Conservation (phyloP, 1,140 invertebrate genomes). For the Globodera rostochiensis region DNA sequence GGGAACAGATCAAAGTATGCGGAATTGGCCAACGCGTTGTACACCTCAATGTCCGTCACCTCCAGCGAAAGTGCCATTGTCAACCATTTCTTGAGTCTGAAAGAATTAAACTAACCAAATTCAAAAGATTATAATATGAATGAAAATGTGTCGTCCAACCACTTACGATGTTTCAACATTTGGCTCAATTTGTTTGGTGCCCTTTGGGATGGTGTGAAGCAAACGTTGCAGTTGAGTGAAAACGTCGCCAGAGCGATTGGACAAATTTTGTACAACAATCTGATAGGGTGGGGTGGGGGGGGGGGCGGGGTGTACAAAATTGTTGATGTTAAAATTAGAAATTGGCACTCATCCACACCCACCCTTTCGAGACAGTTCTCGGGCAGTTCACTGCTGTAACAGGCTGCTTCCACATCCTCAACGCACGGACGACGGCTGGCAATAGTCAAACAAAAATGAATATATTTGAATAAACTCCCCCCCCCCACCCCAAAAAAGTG, state of each 20-base stretch:
- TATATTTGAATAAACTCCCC: not conserved
- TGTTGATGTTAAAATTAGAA: too few species aligned
- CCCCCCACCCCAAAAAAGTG: too few species aligned
- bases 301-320: not conserved
- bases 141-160: not conserved
- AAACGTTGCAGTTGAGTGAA: conserved; percentile 30
- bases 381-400: not conserved
- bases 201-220: conserved; percentile 23
- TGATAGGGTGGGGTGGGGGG: conserved; percentile 23
- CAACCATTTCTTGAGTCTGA: conserved; percentile 30
- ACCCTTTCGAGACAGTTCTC: conserved; percentile 27
- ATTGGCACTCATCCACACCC: not conserved
- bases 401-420: conserved; percentile 39
- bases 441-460: not conserved
- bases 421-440: conserved; percentile 38
- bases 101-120: not conserved
- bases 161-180: conserved; percentile 1
- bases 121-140: not conserved
- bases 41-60: conserved; percentile 33
- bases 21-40: conserved; percentile 33
- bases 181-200: conserved; percentile 16
- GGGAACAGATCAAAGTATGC: conserved; percentile 43
- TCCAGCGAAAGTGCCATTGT: conserved; percentile 41
- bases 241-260: conserved; percentile 22
- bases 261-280: conserved; percentile 38